These are phyloP conservation scores for Theristicus caerulescens DNA, from an alignment of 2,113 vertebrate species.

Conservation along the genomic window DNA sequence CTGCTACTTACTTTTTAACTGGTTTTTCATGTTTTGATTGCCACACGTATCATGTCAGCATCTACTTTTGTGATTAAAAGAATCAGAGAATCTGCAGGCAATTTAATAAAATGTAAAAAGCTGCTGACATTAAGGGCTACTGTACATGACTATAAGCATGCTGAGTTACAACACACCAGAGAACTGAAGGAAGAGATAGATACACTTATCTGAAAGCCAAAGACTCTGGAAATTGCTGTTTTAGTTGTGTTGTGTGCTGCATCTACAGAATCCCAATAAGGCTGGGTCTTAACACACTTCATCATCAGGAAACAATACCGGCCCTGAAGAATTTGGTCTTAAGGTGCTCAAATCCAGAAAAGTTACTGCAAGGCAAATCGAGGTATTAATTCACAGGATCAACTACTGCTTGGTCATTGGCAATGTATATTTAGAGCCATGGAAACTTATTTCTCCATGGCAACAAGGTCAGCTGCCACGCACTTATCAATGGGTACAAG, in stretches of 20 bases:
- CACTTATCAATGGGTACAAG: background rate
- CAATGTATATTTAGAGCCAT: background rate
- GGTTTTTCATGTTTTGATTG: background rate
- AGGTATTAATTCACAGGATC: background rate
- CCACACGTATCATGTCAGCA: background rate
- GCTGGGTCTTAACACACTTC: background rate
- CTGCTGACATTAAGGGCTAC: background rate
- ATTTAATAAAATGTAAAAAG: background rate
- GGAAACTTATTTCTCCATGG: background rate
- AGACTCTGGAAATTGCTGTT: background rate
- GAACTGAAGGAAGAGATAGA: background rate
- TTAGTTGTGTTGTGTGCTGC: background rate
- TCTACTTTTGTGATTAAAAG: background rate
- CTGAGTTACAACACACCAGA: background rate
- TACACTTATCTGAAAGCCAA: background rate
- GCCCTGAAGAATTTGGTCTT: background rate
- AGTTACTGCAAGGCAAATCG: accelerated
- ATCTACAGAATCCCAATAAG: background rate
- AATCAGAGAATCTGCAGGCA: background rate
- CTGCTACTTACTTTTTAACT: background rate
- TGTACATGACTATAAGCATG: background rate
- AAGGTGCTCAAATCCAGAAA: background rate
- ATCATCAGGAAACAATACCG: background rate
- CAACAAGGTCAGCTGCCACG: background rate
- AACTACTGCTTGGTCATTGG: background rate